These are phyloP conservation scores for Vidua macroura DNA, from an alignment of 2,113 vertebrate species.

Conservation along the genomic window DNA sequence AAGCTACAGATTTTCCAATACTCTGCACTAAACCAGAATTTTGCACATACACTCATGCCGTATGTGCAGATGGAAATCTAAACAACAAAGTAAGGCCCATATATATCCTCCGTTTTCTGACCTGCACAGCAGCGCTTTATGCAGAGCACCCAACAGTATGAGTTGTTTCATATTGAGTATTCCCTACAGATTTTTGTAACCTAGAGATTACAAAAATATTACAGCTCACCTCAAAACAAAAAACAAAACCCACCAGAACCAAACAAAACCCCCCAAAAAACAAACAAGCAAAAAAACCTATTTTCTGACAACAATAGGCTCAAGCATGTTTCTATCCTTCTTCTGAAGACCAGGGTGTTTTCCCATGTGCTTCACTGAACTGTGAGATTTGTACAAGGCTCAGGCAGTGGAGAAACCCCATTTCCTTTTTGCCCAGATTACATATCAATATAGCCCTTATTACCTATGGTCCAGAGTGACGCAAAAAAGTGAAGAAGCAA, in stretches of 20 bases:
- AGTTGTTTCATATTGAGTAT: background rate
- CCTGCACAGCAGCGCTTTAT: background rate
- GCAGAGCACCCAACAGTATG: background rate
- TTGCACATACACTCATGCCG: slow-evolving; percentile 45
- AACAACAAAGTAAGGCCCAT: slow-evolving; percentile 18
- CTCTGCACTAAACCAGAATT: slow-evolving; percentile 29
- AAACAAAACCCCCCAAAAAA: background rate
- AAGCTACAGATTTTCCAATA: slow-evolving; percentile 44
- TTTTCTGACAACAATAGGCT: background rate
- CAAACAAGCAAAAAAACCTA: background rate
- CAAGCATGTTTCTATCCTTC: background rate
- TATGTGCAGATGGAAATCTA: slow-evolving; percentile 33
- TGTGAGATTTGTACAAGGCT: background rate
- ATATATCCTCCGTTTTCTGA: background rate
- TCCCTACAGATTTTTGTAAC: background rate
- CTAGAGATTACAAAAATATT: background rate
- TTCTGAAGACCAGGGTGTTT: background rate
- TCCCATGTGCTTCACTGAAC: background rate
- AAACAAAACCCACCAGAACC: background rate
- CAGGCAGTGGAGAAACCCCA: background rate
- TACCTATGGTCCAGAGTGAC: background rate
- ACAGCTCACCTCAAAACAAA: background rate
- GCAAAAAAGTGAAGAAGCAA: accelerated
- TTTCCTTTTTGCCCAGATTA: background rate
- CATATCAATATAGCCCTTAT: background rate